Base-by-base conservation (phyloP, 1,140 invertebrate species). In the Drosophila ambigua region DNA sequence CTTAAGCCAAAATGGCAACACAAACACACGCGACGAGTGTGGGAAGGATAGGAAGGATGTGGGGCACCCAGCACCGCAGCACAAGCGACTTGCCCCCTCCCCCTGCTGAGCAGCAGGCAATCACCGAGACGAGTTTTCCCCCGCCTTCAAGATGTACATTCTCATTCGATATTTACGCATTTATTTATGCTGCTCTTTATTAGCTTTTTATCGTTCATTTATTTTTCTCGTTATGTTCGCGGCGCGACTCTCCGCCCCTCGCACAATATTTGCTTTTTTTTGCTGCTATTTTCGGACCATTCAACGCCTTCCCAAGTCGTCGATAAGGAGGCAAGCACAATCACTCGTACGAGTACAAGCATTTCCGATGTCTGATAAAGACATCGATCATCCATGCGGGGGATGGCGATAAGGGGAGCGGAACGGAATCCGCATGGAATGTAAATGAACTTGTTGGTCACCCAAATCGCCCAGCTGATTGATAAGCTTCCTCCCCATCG, bases 181-280 rank as follows among this genome's bases (percentile, higher is more conserved):
- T 84, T 84, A 83, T 84, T 84, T 84, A 84, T 84, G 77, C 78
- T 67, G 80, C 76, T 84, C 80, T 84, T 84, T 84, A 84, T 84
- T 84, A 79, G 80, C 80, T 84, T 84, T 89, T 89, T 84, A 89
- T 89, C 84, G 84, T 74, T 73, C 64, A 84, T 78, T 89, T 89
- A 88, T 89, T 83, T 88, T 88, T 71, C 77, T 89, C 71, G 77
- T 63, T 72, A 63, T 60, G 41, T 88, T 80, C 77, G 71, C 71
- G 65, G 64, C 39, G 50, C 41, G 20, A 13, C 43, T 61, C 77
- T 28, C 24, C 26, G 5, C 52, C 24, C 16, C 5, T 4, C 52
- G 53, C 75, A 24, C 23, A 24, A 24, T 24, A 75, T 78, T 78
- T 82, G 39, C 45, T 41, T 39, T 39, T 35, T 35, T 39, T 39